Base-by-base conservation (phyloP, 2,888 invertebrate genomes). In the Camptogramma bilineatum region DNA sequence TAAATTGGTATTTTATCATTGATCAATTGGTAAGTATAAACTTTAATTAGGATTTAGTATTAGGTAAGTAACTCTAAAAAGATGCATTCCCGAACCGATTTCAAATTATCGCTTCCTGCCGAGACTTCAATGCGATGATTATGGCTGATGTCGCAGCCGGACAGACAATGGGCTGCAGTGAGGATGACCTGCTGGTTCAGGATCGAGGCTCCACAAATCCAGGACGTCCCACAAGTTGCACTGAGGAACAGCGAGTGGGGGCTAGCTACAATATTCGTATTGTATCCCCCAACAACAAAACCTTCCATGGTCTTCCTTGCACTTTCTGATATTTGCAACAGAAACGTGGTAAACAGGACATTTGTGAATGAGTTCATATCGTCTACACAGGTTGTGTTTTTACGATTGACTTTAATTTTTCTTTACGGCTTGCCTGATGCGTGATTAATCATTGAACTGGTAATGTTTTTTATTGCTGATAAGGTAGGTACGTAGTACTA, bases 141-240 rank as follows among this genome's bases (percentile, higher is more conserved):
- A 1, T 13, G 10, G 10, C 16, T 10, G 1, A 53, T 2, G 2
- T 51, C 7, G 10, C 76, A 74, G 0, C 18, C 52, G 0, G 18
- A 4, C 0, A 79, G 0, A 52, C 82, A 81, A 34, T 80, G 80
- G 0, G 73, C 80, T 0, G 80, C 79, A 0, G 83, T 80, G 16
- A 82, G 13, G 4, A 76, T 3, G 0, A 81, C 39, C 7, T 58
- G 54, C 19, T 81, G 80, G 44, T 78, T 81, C 18, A 83, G 34
- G 7, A 82, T 62, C 0, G 82, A 73, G 0, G 73, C 64, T 0
- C 81, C 79, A 48, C 80, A 83, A 0, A 72, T 67, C 73, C 69
- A 77, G 3, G 21, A 5, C 0, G 4, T 9, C 0, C 5, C 13
- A 39, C 76, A 74, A 1, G 13, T 2, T 8, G 59, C 52, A 4